Evolutionary conservation across 2,797 vertebrate species (phyloP).

Genomic region (Hypotaenidia okinawae): DNA sequence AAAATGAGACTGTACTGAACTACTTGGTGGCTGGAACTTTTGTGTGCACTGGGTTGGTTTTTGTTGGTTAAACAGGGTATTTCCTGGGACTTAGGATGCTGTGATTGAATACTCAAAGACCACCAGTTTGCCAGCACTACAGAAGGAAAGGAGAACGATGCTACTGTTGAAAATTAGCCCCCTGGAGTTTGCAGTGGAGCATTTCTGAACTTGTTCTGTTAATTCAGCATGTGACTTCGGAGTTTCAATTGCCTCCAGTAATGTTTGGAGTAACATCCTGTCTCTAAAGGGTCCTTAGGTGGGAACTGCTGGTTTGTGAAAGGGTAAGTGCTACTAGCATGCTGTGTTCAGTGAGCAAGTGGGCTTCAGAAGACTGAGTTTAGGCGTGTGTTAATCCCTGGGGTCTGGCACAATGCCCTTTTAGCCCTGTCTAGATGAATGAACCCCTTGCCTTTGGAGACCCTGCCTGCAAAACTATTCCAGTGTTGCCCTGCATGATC

Average conservation of each 20-base stretch:
- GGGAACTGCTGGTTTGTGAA: not conserved
- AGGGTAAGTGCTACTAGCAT: not conserved
- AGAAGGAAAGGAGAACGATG: not conserved
- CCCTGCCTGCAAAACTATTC: not conserved
- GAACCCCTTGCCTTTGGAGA: not conserved
- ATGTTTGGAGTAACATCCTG: not conserved
- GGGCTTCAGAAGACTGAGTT: not conserved
- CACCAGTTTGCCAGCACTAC: not conserved
- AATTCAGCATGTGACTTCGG: accelerated
- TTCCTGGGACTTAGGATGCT: not conserved
- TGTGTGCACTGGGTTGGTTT: not conserved
- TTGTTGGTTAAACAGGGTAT: not conserved
- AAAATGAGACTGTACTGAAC: not conserved
- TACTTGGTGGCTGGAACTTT: not conserved
- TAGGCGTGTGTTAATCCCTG: not conserved
- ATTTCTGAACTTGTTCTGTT: not conserved
- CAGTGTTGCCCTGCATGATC: not conserved
- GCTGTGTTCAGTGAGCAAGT: not conserved
- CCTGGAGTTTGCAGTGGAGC: not conserved
- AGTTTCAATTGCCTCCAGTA: not conserved
- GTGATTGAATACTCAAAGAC: not conserved
- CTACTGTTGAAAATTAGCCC: not conserved
- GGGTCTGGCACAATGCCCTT: not conserved
- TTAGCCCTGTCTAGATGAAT: too few relatives aligned
- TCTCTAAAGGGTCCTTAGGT: not conserved